Evolutionary conservation across 2,113 vertebrate genomes (phyloP), one percentile per base, ranked within the genome.

Genomic region (Cochlearius cochlearius): DNA sequence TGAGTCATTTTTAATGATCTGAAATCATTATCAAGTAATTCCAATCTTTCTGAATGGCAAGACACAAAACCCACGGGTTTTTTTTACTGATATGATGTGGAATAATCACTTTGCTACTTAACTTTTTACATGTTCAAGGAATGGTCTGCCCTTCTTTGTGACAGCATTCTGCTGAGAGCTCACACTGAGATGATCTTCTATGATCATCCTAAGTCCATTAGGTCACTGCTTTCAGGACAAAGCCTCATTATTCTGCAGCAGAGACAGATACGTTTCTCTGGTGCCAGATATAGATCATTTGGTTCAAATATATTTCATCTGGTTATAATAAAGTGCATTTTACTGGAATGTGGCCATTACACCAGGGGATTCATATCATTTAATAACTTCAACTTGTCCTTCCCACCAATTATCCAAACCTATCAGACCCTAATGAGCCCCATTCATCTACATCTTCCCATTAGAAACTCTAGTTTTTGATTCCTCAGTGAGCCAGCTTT

Each of bases 301-400:
- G 45, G 39, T 94, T 96, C 41, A 92, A 90, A 88, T 95, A 90
- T 79, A 85, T 75, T 91, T 91, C 92, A 94, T 95, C 90, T 95
- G 96, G 87, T 94, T 93, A 87, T 76, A 95, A 95, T 96, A 96
- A 96, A 89, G 45, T 53, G 77, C 43, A 73, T 82, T 96, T 96
- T 94, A 95, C 94, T 91, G 94, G 94, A 95, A 96, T 85, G 81
- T 87, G 36, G 73, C 93, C 81, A 83, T 76, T 93, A 76, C 86
- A 93, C 38, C 90, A 95, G 53, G 62, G 87, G 92, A 96, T 93
- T 94, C 50, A 77, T 86, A 93, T 86, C 20, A 90, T 88, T 92
- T 95, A 93, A 94, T 86, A 96, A 92, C 62, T 94, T 94, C 84
- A 91, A 19, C 90, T 95, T 94, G 62, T 88, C 78, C 63, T 95